Percentiles rank a stretch among this genome's conserved stretches.
These are phyloP conservation scores for Thunnus maccoyii DNA, from an alignment of 2,113 vertebrate genomes.

Conservation along the genomic window DNA sequence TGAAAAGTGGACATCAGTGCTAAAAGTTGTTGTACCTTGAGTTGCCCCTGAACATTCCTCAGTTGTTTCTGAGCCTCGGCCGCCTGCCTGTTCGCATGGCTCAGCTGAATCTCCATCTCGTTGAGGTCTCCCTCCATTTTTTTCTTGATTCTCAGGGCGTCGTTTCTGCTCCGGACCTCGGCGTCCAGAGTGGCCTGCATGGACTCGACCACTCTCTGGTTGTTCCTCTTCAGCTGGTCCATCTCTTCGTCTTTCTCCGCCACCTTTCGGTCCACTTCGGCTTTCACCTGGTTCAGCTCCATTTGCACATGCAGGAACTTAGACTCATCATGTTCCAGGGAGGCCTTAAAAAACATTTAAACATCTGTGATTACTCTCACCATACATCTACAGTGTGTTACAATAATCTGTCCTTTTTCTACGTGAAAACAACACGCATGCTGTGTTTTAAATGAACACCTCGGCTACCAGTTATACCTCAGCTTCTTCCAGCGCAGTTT, in stretches of 20 bases:
- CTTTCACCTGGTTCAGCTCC: constrained; percentile 74
- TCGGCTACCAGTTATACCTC: constrained; percentile 75
- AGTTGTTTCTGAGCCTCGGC: constrained; percentile 86
- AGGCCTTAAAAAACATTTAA: constrained; percentile 48
- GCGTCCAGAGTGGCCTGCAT: constrained; percentile 83
- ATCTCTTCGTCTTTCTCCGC: constrained; percentile 79
- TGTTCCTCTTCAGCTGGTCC: constrained; percentile 77
- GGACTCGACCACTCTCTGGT: constrained; percentile 80
- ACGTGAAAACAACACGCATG: background rate
- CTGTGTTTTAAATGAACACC: background rate
- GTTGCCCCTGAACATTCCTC: constrained; percentile 65
- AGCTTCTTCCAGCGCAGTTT: constrained; percentile 78
- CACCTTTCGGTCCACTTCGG: constrained; percentile 71
- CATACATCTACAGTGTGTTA: background rate
- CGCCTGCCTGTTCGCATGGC: constrained; percentile 86
- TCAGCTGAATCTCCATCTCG: constrained; percentile 83
- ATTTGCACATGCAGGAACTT: constrained; percentile 71
- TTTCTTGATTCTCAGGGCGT: constrained; percentile 87
- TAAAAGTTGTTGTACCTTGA: constrained; percentile 56
- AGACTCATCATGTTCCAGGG: constrained; percentile 69
- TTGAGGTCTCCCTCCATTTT: constrained; percentile 81
- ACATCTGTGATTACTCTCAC: background rate
- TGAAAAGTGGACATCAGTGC: background rate
- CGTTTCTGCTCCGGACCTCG: constrained; percentile 68
- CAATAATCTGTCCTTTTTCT: background rate